Evolutionary conservation across 2,113 vertebrate species (phyloP).

Genomic region (Heterochromis multidens): DNA sequence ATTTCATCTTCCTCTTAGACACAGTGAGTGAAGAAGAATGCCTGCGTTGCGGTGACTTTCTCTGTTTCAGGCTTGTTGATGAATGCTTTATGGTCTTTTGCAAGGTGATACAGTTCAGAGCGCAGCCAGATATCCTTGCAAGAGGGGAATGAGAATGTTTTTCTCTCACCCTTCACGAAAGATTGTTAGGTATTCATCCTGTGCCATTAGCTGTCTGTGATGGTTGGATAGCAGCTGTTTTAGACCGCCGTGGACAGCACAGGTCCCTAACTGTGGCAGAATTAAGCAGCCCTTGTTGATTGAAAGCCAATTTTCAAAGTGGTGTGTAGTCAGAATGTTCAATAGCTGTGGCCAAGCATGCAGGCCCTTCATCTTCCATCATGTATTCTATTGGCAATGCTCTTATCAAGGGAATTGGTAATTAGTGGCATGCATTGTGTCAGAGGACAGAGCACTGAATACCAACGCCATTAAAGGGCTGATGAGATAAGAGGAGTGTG

Average conservation of each 20-base stretch:
- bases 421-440: conserved; percentile 68
- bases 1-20: conserved; percentile 49
- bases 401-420: conserved; percentile 69
- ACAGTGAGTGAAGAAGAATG: conserved; percentile 40
- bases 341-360: conserved; percentile 22
- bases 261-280: conserved; percentile 15
- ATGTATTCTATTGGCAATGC: conserved; percentile 49
- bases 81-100: conserved; percentile 28
- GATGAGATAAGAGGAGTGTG: conserved; percentile 68
- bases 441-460: conserved; percentile 65
- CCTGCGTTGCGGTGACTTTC: not conserved
- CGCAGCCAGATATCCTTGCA: conserved; percentile 15
- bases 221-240: conserved; percentile 33
- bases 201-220: conserved; percentile 8
- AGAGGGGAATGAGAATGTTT: conserved; percentile 14
- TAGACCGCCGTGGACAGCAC: conserved; percentile 13
- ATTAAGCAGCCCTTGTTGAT: conserved; percentile 42
- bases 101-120: conserved; percentile 32
- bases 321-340: conserved; percentile 36
- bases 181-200: conserved; percentile 36
- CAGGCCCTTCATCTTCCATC: conserved; percentile 51
- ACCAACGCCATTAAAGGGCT: conserved; percentile 63
- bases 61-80: conserved; percentile 24
- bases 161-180: conserved; percentile 9
- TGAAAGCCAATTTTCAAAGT: conserved; percentile 64